These are phyloP conservation scores for Gobio gobio DNA, from an alignment of 2,113 vertebrate genomes.

Conservation along the genomic window DNA sequence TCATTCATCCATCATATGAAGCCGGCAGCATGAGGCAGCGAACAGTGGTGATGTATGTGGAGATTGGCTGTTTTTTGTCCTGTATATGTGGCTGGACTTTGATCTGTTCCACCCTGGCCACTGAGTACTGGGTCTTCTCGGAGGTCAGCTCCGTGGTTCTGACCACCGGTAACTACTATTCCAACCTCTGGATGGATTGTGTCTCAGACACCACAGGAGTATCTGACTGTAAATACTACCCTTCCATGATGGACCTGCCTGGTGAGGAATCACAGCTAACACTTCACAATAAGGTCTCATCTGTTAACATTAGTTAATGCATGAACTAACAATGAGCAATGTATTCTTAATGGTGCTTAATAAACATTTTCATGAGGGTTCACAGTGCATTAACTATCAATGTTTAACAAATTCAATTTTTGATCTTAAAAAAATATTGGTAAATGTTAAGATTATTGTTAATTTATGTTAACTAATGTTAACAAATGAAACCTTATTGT, in stretches of 20 bases:
- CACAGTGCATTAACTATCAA: no score
- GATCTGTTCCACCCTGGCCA: constrained; percentile 90
- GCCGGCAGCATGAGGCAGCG: constrained; percentile 67
- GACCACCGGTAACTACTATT: constrained; percentile 88
- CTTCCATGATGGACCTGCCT: constrained; percentile 88
- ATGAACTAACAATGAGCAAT: no score
- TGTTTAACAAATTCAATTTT: no score
- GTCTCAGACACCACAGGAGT: constrained; percentile 91
- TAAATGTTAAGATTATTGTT: no score
- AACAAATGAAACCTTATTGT: no score
- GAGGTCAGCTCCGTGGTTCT: constrained; percentile 86
- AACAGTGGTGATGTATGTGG: constrained; percentile 76
- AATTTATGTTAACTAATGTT: no score
- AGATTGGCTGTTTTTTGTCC: constrained; percentile 87
- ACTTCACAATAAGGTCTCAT: no score
- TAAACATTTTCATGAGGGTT: no score
- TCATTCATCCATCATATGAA: neutral
- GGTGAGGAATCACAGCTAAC: constrained; percentile 67
- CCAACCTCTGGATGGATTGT: constrained; percentile 95
- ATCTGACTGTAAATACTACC: constrained; percentile 92
- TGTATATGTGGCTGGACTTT: constrained; percentile 88
- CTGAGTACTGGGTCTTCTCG: constrained; percentile 93
- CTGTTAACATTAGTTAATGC: no score
- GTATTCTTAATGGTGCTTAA: no score
- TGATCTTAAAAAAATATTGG: no score